Evolutionary conservation across 2,113 vertebrate species (phyloP).

Genomic region (Kobus ellipsiprymnus): DNA sequence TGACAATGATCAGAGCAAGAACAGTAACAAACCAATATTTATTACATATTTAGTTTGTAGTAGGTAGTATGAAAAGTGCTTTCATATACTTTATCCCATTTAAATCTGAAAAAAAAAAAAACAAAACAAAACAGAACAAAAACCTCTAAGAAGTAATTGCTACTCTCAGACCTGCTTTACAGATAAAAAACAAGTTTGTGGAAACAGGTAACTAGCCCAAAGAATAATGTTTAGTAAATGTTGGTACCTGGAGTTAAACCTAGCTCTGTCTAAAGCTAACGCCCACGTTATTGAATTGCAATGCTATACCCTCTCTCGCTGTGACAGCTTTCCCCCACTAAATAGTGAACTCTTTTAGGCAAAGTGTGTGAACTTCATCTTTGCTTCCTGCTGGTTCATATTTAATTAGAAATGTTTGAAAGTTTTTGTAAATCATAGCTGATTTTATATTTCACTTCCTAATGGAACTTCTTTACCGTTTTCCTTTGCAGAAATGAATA

Average conservation of each 20-base stretch:
- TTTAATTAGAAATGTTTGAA: neutral
- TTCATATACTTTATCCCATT: neutral
- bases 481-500: neutral
- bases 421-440: neutral
- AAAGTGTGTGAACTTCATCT: neutral
- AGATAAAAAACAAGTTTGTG: neutral
- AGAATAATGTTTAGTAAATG: neutral
- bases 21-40: neutral
- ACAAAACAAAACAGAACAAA: neutral
- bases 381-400: neutral
- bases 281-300: neutral
- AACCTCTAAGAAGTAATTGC: neutral
- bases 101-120: neutral
- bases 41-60: neutral
- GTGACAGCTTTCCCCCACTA: neutral
- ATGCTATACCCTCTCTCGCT: neutral
- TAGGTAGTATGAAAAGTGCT: neutral
- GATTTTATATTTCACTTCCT: neutral
- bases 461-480: neutral
- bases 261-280: neutral
- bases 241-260: neutral
- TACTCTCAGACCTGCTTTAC: neutral
- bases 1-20: neutral
- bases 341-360: neutral
- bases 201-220: neutral